Evolutionary conservation across 2,797 vertebrate species (phyloP).

Genomic region (Clangula hyemalis): DNA sequence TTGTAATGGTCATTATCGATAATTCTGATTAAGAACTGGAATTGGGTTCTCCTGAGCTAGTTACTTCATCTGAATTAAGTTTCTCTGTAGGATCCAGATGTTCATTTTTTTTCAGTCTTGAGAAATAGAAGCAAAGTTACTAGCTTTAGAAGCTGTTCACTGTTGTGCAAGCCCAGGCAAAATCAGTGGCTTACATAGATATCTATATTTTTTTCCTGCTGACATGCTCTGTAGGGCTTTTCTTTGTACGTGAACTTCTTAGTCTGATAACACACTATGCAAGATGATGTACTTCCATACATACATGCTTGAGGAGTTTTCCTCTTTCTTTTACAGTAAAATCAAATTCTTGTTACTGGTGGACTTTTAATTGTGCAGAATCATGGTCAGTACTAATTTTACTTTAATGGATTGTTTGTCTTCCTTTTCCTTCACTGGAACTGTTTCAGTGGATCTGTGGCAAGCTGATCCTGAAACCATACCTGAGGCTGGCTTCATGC

Average conservation of each 20-base stretch:
- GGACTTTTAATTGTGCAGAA: neutral
- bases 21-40: neutral
- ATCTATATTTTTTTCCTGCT: neutral
- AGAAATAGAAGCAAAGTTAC: neutral
- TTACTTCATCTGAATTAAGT: neutral
- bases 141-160: neutral
- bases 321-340: neutral
- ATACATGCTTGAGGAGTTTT: neutral
- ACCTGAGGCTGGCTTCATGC: neutral
- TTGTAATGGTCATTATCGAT: neutral
- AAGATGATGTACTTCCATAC: neutral
- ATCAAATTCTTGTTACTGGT: neutral
- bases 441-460: neutral
- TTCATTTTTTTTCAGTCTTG: neutral
- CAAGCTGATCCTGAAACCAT: neutral
- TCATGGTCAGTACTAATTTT: neutral
- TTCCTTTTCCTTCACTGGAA: neutral
- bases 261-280: neutral
- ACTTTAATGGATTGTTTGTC: neutral
- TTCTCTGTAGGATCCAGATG: neutral
- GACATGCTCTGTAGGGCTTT: neutral
- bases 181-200: neutral
- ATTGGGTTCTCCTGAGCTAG: neutral
- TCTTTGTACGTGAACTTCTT: neutral
- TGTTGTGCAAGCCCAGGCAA: neutral